Conservation (phyloP, 2,888 invertebrate species). For the Agrilus biguttatus region DNA sequence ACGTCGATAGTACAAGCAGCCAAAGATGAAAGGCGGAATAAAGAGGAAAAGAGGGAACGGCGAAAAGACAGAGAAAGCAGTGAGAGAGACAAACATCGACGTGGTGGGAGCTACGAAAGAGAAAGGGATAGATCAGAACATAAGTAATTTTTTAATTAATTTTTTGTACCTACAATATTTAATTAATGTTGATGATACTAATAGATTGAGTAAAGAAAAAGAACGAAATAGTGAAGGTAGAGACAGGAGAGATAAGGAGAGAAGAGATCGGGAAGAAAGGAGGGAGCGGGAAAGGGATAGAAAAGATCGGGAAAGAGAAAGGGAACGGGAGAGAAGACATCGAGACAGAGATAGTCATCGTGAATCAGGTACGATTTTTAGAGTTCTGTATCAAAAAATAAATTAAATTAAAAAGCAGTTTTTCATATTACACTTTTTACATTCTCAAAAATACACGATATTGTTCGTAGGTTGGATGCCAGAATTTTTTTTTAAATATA, state of each 20-base stretch:
- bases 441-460: too few relatives aligned
- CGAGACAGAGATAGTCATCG: constrained; percentile 19
- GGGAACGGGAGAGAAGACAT: constrained; percentile 18
- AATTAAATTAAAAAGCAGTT: too few relatives aligned
- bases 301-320: constrained; percentile 12
- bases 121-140: constrained; percentile 10
- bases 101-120: constrained; percentile 13
- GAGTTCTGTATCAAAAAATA: too few relatives aligned
- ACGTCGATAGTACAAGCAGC: constrained; percentile 44
- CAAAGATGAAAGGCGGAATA: constrained; percentile 32
- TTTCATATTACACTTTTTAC: too few relatives aligned
- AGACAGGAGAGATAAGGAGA: constrained; percentile 11
- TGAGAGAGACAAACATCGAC: constrained; percentile 13
- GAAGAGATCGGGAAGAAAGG: constrained; percentile 16
- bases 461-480: too few relatives aligned
- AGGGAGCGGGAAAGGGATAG: constrained; percentile 19
- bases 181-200: constrained; percentile 7
- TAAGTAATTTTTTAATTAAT: constrained; percentile 13
- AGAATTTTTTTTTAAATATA: too few relatives aligned
- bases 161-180: neutral
- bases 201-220: constrained; percentile 12
- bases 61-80: constrained; percentile 18
- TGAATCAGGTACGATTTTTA: constrained; percentile 17
- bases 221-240: constrained; percentile 10
- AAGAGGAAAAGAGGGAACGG: constrained; percentile 17